Conservation (phyloP, 2,797 vertebrate genomes). For the Thunnus albacares region DNA sequence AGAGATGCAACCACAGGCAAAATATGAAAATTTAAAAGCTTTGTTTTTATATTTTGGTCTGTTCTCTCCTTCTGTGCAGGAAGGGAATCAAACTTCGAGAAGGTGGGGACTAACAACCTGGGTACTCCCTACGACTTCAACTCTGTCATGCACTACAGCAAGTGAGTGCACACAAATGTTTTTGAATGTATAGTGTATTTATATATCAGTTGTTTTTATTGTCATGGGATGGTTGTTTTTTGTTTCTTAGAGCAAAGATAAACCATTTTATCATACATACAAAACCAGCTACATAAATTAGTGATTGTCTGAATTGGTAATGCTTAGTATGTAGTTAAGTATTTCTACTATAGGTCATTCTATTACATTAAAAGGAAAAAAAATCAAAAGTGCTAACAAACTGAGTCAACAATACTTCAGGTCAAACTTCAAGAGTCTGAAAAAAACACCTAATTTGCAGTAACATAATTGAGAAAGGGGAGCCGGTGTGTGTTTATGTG, state of each 20-base stretch:
- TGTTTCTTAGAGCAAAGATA: no score
- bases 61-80: constrained; percentile 37
- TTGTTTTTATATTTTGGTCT: not conserved
- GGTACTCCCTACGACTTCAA: constrained; percentile 65
- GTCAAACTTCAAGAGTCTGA: not conserved
- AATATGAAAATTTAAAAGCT: not conserved
- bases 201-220: not conserved
- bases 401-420: no score
- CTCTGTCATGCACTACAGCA: constrained; percentile 72
- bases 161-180: constrained; percentile 50
- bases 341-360: no score
- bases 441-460: not conserved
- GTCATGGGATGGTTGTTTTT: not conserved
- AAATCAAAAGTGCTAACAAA: no score
- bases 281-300: no score
- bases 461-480: not conserved
- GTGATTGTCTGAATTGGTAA: no score
- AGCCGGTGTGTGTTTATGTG: not conserved
- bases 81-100: not conserved
- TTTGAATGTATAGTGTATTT: not conserved
- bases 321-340: no score
- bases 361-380: no score
- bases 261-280: no score
- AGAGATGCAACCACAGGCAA: no score
- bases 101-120: constrained; percentile 61